Conservation (phyloP, 2,113 vertebrate species). For the Malurus melanocephalus region DNA sequence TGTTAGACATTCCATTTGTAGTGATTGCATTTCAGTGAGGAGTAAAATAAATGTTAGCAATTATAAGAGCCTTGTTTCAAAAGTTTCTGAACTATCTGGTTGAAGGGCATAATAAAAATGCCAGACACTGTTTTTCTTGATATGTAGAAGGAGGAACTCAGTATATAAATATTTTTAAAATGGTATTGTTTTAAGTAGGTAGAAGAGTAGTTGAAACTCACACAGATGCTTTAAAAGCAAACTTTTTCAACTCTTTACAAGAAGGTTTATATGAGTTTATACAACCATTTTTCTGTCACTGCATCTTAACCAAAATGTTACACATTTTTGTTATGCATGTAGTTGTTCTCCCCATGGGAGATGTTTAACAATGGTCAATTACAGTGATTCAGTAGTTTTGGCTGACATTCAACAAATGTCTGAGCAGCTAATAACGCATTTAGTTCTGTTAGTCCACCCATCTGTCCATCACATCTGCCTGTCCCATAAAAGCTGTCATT, state of each 20-base stretch:
- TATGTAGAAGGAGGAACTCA: neutral
- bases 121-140: neutral
- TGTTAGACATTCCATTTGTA: neutral
- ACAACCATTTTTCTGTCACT: neutral
- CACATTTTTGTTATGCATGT: neutral
- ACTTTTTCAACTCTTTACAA: neutral
- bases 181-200: neutral
- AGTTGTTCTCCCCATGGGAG: slow-evolving; percentile 10
- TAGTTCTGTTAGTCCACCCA: slow-evolving; percentile 50
- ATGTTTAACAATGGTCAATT: slow-evolving; percentile 48
- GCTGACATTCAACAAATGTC: slow-evolving; percentile 58
- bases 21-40: neutral
- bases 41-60: neutral
- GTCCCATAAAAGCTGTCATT: slow-evolving; percentile 41
- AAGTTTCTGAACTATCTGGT: neutral
- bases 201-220: neutral
- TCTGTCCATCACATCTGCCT: slow-evolving; percentile 64
- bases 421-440: slow-evolving; percentile 58
- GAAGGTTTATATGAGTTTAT: neutral
- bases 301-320: neutral
- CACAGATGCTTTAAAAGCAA: neutral
- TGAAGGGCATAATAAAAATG: neutral
- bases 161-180: neutral
- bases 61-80: neutral
- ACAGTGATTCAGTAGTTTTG: slow-evolving; percentile 52